Evolutionary conservation across 2,888 invertebrate species (phyloP).

Genomic region (Idaea straminata): DNA sequence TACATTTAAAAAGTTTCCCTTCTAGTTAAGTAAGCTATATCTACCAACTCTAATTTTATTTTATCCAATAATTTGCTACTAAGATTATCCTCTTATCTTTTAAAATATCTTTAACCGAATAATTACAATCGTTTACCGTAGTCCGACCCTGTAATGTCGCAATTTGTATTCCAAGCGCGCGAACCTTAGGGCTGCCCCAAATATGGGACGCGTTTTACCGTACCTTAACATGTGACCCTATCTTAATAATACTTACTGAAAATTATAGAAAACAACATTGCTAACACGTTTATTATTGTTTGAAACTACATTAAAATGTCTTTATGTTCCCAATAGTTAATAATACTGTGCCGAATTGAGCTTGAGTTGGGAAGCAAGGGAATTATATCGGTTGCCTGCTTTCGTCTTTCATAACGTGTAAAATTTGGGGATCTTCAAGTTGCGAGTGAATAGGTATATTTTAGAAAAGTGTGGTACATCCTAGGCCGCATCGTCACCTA

Average conservation of each 20-base stretch:
- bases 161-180: slow-evolving; percentile 55
- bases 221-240: slow-evolving; percentile 57
- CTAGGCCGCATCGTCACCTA: no score
- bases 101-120: not conserved
- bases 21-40: not conserved
- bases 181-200: slow-evolving; percentile 44
- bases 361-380: no score
- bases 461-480: no score
- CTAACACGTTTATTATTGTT: not conserved
- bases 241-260: slow-evolving; percentile 54
- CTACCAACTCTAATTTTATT: not conserved
- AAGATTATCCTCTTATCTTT: slow-evolving; percentile 1
- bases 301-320: not conserved
- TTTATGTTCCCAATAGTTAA: slow-evolving; percentile 3
- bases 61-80: not conserved
- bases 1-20: not conserved
- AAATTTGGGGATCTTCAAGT: no score
- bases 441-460: no score
- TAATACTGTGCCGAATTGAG: no score
- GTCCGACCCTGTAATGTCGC: slow-evolving; percentile 29
- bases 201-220: slow-evolving; percentile 51
- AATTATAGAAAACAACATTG: slow-evolving; percentile 25
- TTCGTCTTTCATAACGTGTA: no score
- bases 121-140: slow-evolving; percentile 7
- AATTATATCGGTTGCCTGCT: no score